These are phyloP conservation scores for Ennomos quercinarius DNA, from an alignment of 2,888 invertebrate genomes.

Conservation along the genomic window DNA sequence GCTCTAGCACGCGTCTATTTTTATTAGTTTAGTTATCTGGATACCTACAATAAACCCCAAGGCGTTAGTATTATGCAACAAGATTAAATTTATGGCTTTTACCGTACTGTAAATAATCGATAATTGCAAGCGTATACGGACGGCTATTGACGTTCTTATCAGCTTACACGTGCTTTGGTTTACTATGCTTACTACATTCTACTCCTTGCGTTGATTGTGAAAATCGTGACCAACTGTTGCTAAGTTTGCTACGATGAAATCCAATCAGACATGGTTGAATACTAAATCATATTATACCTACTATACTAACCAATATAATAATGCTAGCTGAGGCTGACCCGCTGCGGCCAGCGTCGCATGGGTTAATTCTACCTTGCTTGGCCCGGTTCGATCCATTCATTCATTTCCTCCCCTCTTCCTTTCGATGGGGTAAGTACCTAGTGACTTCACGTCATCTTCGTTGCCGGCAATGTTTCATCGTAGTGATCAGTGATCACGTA, in stretches of 20 bases:
- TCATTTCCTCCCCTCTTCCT: no score
- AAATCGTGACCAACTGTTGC: conserved; percentile 37
- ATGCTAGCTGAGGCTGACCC: no score
- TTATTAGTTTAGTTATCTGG: conserved; percentile 41
- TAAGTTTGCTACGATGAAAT: conserved; percentile 11
- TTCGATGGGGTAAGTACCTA: no score
- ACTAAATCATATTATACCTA: background rate
- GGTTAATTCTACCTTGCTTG: no score
- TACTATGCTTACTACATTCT: conserved; percentile 51
- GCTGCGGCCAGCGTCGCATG: no score
- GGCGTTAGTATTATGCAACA: conserved; percentile 56
- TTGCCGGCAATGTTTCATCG: no score
- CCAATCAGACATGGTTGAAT: conserved; percentile 9
- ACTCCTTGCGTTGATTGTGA: conserved; percentile 45
- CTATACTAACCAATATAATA: no score
- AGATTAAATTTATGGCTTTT: conserved; percentile 60
- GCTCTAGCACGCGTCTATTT: conserved; percentile 49
- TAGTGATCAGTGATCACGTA: no score
- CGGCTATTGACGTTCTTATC: conserved; percentile 60
- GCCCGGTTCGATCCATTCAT: no score
- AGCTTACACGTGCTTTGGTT: conserved; percentile 67
- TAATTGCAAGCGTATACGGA: conserved; percentile 54
- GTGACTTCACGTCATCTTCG: no score
- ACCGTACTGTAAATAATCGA: conserved; percentile 65
- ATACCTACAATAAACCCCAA: conserved; percentile 22